Evolutionary conservation across 23 tunicate species (phyloP).

Genomic region (Clavelina lepadiformis): DNA sequence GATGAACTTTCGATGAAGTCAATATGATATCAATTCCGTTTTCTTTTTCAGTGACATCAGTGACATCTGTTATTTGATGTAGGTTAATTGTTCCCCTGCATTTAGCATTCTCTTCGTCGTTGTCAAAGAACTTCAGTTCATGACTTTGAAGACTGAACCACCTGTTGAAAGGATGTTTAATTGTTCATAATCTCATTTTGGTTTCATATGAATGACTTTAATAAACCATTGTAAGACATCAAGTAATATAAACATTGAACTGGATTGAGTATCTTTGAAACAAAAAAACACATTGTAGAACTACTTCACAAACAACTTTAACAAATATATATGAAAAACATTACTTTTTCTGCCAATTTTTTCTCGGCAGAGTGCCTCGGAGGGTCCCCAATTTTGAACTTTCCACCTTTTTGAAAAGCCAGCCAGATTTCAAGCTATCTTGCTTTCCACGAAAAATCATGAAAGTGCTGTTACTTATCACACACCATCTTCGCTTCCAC

Average conservation of each 20-base stretch:
- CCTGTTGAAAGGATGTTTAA: too few species aligned
- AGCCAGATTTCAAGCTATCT: conserved; percentile 79
- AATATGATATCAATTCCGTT: conserved; percentile 86
- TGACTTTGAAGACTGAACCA: conserved; percentile 57
- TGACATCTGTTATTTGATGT: conserved; percentile 35
- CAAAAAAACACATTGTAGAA: too few species aligned
- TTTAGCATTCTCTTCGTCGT: conserved; percentile 85
- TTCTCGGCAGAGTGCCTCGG: conserved; percentile 76
- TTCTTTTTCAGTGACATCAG: conserved; percentile 84
- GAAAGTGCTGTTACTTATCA: conserved; percentile 66
- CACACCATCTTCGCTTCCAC: conserved; percentile 94
- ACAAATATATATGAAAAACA: neutral
- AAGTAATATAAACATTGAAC: too few species aligned
- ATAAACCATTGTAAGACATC: too few species aligned
- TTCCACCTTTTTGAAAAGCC: conserved; percentile 70
- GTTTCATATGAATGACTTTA: too few species aligned
- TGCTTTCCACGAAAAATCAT: conserved; percentile 95
- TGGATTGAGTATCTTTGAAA: too few species aligned
- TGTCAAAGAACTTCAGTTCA: conserved; percentile 67
- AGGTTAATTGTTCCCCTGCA: conserved; percentile 41
- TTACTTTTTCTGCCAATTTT: conserved; percentile 81
- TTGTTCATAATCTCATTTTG: too few species aligned
- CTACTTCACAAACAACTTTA: too few species aligned
- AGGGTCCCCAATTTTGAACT: conserved; percentile 52
- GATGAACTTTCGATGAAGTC: conserved; percentile 46